Base-by-base conservation (phyloP, 2,113 vertebrate species). In the Parus major region DNA sequence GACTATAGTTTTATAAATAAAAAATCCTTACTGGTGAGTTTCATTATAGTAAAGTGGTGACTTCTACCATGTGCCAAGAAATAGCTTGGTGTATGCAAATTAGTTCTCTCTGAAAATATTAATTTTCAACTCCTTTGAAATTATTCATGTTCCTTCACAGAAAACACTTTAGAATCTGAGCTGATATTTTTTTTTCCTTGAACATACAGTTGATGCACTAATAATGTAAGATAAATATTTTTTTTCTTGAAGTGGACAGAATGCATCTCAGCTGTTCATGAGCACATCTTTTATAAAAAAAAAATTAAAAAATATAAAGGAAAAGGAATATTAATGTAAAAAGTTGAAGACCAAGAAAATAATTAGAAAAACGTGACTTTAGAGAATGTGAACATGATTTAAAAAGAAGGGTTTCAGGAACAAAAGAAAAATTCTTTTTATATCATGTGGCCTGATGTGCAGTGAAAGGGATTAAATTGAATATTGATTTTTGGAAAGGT, bases 401-500 rank as follows among this genome's bases (percentile, higher is more conserved):
- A 24, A 88, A 82, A 92, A 92, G 75, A n/a, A 27, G 13, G 49
- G 42, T 42, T 95, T 77, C 64, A 77, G 39, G 8, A 92, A 13
- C 39, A 95, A 90, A 91, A 96, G 42, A 93, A 55, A 97, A 87
- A 94, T 92, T 95, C 27, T 96, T 52, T 93, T 91, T 89, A 73
- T 90, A 92, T 93, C 87, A 66, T 87, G 35, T 89, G 56, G 63
- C 47, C 59, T 94, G 68, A 95, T 92, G 73, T 96, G 76, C 88
- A 93, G 55, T 80, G 88, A 92, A 82, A 95, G 49, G 77, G 77
- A 97, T 90, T 90, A 96, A 94, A 96, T 88, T 97, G 90, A 96
- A 97, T 96, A 96, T 95, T 95, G 92, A 97, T 97, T 98, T 95
- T 96, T 93, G 18, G 35, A 82, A 97, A 96, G 92, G 86, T 95